phyloP scores from a whole-genome alignment of 2,888 invertebrate genomes.

The Acrobeloides nanus region DNA sequence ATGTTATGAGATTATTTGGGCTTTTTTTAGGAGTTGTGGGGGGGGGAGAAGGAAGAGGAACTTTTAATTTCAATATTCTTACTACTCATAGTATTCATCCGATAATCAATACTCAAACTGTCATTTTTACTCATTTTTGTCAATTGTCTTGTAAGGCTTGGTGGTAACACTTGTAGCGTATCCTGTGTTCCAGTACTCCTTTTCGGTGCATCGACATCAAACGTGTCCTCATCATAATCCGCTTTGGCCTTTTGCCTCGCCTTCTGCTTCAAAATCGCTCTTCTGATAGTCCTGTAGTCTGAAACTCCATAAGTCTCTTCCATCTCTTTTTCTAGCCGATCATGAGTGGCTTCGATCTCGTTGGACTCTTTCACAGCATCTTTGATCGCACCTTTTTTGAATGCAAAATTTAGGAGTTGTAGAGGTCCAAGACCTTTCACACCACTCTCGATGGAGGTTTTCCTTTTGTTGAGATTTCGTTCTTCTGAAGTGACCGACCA shows the following conservation, averaged over 20 bases:
- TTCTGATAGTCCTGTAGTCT: constrained; percentile 24
- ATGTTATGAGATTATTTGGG: no score
- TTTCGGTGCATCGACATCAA: constrained; percentile 17
- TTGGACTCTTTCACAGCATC: constrained; percentile 60
- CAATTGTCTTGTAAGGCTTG: no score
- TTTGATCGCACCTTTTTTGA: constrained; percentile 68
- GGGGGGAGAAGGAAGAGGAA: no score
- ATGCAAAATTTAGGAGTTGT: constrained; percentile 69
- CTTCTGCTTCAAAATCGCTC: constrained; percentile 20
- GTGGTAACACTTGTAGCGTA: no score
- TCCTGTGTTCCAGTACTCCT: constrained; percentile 1
- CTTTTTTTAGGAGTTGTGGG: no score
- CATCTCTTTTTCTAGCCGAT: constrained; percentile 27
- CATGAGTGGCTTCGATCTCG: constrained; percentile 42
- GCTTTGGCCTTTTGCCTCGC: constrained; percentile 22
- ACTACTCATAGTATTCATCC: no score
- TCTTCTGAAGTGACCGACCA: constrained; percentile 4
- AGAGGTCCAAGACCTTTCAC: constrained; percentile 48
- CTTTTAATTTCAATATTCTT: no score
- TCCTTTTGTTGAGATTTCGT: constrained; percentile 6
- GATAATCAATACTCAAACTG: no score
- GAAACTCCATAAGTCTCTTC: constrained; percentile 20
- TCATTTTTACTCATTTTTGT: no score
- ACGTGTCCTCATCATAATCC: constrained; percentile 25
- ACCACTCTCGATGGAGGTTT: constrained; percentile 19